These are phyloP conservation scores for Operophtera brumata DNA, from an alignment of 2,888 invertebrate species.

Conservation along the genomic window DNA sequence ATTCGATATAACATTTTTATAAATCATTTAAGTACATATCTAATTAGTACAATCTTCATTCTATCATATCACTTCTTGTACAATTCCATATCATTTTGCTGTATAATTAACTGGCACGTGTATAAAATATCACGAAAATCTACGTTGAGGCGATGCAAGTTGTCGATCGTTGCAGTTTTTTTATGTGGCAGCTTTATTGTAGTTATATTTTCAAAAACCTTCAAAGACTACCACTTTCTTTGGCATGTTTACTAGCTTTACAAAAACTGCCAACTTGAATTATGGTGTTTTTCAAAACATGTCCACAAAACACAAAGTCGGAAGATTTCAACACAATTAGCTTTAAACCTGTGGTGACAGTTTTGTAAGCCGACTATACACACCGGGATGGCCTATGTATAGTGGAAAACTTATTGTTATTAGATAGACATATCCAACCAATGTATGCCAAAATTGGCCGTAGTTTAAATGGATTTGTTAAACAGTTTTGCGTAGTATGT, in stretches of 20 bases:
- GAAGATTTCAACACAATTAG: slow-evolving; percentile 60
- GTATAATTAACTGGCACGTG: slow-evolving; percentile 63
- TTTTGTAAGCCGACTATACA: slow-evolving; percentile 29
- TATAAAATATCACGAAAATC: slow-evolving; percentile 62
- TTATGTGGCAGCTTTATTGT: slow-evolving; percentile 39
- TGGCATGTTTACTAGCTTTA: slow-evolving; percentile 8
- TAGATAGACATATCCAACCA: slow-evolving; percentile 58
- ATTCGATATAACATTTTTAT: slow-evolving; percentile 62
- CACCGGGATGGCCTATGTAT: slow-evolving; percentile 62
- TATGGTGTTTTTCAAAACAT: slow-evolving; percentile 45
- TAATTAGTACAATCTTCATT: slow-evolving; percentile 77
- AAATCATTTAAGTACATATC: slow-evolving; percentile 76
- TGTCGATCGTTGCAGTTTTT: slow-evolving; percentile 38
- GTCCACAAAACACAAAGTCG: slow-evolving; percentile 37
- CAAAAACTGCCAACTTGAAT: slow-evolving; percentile 28
- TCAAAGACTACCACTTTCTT: slow-evolving; percentile 17
- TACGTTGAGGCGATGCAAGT: slow-evolving; percentile 36
- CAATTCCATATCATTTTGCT: slow-evolving; percentile 78
- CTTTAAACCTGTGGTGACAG: slow-evolving; percentile 50
- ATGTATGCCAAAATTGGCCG: slow-evolving; percentile 66
- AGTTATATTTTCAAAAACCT: slow-evolving; percentile 35
- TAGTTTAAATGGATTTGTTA: slow-evolving; percentile 70
- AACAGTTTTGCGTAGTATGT: slow-evolving; percentile 68
- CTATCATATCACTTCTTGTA: slow-evolving; percentile 79
- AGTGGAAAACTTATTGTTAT: slow-evolving; percentile 64